Evolutionary conservation across 1,140 invertebrate species (phyloP), one percentile per base, ranked within the genome.

Genomic region (Procambarus clarkii): DNA sequence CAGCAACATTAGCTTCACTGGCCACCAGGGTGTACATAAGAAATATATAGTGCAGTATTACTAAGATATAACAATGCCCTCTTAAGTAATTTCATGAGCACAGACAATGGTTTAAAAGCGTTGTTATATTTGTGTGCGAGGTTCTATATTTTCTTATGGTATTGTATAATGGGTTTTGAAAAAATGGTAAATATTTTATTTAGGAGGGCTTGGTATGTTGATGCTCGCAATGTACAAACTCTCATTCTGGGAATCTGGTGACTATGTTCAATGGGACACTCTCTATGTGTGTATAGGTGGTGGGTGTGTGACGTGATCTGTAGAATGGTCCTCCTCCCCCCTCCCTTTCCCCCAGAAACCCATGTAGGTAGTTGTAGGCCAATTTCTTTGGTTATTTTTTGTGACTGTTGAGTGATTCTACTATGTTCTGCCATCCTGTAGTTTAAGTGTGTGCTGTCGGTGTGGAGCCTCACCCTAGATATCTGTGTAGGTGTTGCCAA

Each of bases 71-170:
- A 85, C 78, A 92, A 89, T 78, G 86, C 87, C 91, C 87, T 89
- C 74, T 92, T 81, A 85, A 48, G 77, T 92, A 85, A 84, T 92
- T 86, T 89, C 76, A 85, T 86, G 86, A 83, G 87, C 86, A 86
- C 91, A 76, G 83, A 89, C 81, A 92, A 76, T 92, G 91, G 86
- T 92, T 88, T 85, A 81, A 69, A 89, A 92, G 91, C 86, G 82
- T 92, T 92, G 91, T 92, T 92, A 92, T 92, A 92, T 92, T 92
- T 89, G 91, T 92, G 91, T 92, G 91, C 91, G 80, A 88, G 91
- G 91, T 92, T 92, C 91, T 92, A 92, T 92, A 92, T 92, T 92
- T 92, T 92, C 86, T 88, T 92, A 92, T 92, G 88, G 86, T 89
- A 92, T 84, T 88, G 87, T 89, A 89, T 76, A 83, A 82, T 92